A percentile compares a stretch with the other conserved stretches of the same genome.
These are phyloP conservation scores for Poecilia latipinna DNA, from an alignment of 2,113 vertebrate species.

Conservation along the genomic window DNA sequence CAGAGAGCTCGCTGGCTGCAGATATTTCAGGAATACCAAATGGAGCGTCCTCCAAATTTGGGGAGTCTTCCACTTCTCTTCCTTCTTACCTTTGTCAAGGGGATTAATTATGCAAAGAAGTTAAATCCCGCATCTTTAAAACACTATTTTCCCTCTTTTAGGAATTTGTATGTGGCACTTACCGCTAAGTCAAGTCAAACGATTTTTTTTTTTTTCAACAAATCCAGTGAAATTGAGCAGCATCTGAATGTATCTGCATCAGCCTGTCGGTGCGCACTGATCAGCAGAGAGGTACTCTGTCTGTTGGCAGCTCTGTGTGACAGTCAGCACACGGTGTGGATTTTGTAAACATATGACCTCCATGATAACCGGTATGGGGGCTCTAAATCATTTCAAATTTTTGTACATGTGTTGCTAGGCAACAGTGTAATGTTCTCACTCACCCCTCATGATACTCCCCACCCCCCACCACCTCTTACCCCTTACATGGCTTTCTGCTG, in stretches of 20 bases:
- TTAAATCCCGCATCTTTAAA: slow-evolving; percentile 15
- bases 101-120: slow-evolving; percentile 56
- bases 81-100: slow-evolving; percentile 23
- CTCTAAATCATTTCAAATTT: slow-evolving; percentile 79
- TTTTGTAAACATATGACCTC: slow-evolving; percentile 78
- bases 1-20: slow-evolving; percentile 47
- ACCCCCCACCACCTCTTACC: not conserved
- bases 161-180: not conserved
- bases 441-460: slow-evolving; percentile 7
- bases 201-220: slow-evolving; percentile 11
- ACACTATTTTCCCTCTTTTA: not conserved
- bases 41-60: slow-evolving; percentile 52
- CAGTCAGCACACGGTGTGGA: slow-evolving; percentile 65
- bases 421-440: slow-evolving; percentile 80
- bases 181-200: not conserved
- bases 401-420: slow-evolving; percentile 85
- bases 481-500: slow-evolving; percentile 71
- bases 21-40: slow-evolving; percentile 40
- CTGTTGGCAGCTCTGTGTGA: slow-evolving; percentile 49
- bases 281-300: slow-evolving; percentile 34
- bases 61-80: slow-evolving; percentile 24
- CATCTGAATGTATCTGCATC: slow-evolving; percentile 21
- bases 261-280: not conserved
- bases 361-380: slow-evolving; percentile 75
- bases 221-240: slow-evolving; percentile 21